Evolutionary conservation across 1,140 invertebrate genomes (phyloP).

Genomic region (Fopius arisanus): DNA sequence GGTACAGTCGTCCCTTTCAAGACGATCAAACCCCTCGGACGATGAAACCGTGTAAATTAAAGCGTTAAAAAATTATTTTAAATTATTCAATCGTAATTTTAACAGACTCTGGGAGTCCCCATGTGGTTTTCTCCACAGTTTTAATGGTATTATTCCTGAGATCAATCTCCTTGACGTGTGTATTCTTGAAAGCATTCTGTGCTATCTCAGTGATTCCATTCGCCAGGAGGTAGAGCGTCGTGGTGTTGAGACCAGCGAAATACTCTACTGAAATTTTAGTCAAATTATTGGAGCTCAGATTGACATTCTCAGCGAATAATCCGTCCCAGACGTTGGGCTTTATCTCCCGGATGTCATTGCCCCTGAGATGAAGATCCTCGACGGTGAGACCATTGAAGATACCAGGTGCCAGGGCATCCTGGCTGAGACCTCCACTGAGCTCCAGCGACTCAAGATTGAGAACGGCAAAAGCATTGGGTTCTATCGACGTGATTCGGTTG

Average conservation of each 20-base stretch:
- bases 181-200: neutral
- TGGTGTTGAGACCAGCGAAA: neutral
- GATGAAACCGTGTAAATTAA: too few relatives aligned
- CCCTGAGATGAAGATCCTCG: neutral
- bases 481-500: neutral
- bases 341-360: neutral
- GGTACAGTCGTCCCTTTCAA: too few relatives aligned
- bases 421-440: neutral
- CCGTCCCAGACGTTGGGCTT: neutral
- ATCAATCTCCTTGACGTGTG: neutral
- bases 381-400: neutral
- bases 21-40: too few relatives aligned
- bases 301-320: neutral
- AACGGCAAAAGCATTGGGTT: neutral
- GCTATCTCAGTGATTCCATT: neutral
- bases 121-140: neutral
- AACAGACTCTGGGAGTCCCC: neutral
- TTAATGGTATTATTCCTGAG: neutral
- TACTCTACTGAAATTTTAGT: neutral
- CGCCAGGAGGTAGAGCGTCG: neutral
- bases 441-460: neutral
- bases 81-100: conserved; percentile 2
- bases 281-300: neutral
- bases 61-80: too few relatives aligned
- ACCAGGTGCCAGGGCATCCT: neutral